Percentiles rank a stretch among this genome's conserved stretches.
Evolutionary conservation across 1,140 invertebrate genomes (phyloP).

Genomic region (Eupristina koningsbergeri): DNA sequence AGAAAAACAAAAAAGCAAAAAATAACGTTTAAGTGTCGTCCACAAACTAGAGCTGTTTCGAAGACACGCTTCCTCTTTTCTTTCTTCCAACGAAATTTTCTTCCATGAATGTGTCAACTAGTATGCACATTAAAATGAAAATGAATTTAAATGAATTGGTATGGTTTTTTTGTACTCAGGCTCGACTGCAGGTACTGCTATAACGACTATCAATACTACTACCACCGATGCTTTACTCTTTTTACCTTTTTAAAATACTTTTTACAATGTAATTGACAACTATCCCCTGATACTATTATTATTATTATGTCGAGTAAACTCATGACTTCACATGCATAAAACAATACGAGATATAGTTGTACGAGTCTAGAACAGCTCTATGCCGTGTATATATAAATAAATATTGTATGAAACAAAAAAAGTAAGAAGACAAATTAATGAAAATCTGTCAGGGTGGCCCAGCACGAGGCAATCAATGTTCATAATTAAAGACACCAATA

Average conservation of each 20-base stretch:
- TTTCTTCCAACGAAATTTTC: constrained; percentile 36
- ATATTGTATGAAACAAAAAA: constrained; percentile 56
- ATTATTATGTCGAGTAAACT: constrained; percentile 45
- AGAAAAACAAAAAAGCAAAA: constrained; percentile 29
- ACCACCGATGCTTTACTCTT: constrained; percentile 24
- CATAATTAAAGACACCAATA: constrained; percentile 24
- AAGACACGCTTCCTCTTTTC: constrained; percentile 47
- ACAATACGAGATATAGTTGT: constrained; percentile 38
- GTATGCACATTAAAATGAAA: not conserved
- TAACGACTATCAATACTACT: constrained; percentile 20
- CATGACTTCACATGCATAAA: constrained; percentile 45
- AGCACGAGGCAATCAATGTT: constrained; percentile 59
- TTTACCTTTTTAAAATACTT: constrained; percentile 40
- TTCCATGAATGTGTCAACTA: constrained; percentile 23
- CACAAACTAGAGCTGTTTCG: constrained; percentile 48
- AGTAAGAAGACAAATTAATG: constrained; percentile 47
- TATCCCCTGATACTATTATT: constrained; percentile 34
- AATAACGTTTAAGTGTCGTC: constrained; percentile 41
- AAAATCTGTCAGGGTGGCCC: constrained; percentile 38
- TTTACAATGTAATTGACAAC: constrained; percentile 41
- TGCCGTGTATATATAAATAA: constrained; percentile 67
- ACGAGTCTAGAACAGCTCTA: constrained; percentile 67
- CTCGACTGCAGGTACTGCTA: constrained; percentile 18
- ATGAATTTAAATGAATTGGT: constrained; percentile 3
- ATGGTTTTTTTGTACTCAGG: constrained; percentile 3